These are phyloP conservation scores for Falco novaeseelandiae DNA, from an alignment of 2,797 vertebrate genomes.

Conservation along the genomic window DNA sequence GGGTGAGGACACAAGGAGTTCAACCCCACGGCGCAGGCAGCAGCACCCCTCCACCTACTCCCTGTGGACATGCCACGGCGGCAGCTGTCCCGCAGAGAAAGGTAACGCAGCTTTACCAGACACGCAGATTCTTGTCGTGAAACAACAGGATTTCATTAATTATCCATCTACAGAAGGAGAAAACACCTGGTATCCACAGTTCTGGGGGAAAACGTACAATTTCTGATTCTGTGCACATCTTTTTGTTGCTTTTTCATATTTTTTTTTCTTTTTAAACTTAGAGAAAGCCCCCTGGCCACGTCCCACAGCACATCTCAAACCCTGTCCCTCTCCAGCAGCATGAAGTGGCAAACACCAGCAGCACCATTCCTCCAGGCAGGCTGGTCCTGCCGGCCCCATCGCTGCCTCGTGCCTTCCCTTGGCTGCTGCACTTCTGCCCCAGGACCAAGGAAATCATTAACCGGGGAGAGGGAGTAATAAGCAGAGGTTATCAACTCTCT, in stretches of 20 bases:
- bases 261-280: accelerated
- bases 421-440: neutral
- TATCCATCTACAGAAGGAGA: neutral
- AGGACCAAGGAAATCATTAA: slow-evolving; percentile 1
- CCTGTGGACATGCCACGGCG: accelerated
- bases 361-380: neutral
- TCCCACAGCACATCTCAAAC: neutral
- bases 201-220: accelerated
- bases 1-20: neutral
- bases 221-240: neutral
- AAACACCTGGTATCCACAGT: accelerated
- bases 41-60: neutral
- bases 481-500: neutral
- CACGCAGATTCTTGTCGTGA: neutral
- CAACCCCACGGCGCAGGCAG: neutral
- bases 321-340: neutral
- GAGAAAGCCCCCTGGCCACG: neutral
- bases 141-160: neutral
- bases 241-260: neutral
- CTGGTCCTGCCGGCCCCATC: neutral
- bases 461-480: neutral
- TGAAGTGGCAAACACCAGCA: neutral
- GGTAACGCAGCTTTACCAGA: neutral
- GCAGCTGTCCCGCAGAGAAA: neutral
- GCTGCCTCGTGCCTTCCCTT: neutral